These are phyloP conservation scores for Bothrops jararaca DNA, from an alignment of 2,113 vertebrate species.

Conservation along the genomic window DNA sequence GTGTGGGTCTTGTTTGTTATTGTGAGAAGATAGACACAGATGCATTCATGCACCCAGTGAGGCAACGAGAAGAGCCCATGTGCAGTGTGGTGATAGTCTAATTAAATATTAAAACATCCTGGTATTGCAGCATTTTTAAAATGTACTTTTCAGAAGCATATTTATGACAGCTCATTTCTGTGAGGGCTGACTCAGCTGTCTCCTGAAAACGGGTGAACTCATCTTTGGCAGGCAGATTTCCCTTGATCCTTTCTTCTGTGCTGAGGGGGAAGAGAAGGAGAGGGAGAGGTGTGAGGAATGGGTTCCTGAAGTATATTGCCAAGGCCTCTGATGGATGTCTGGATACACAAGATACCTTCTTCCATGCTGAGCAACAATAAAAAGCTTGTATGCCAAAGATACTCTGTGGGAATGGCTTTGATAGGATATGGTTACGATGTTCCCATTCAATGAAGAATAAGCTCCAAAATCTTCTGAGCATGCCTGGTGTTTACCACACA, in stretches of 20 bases:
- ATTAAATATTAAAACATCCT: constrained; percentile 22
- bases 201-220: constrained; percentile 23
- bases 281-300: background rate
- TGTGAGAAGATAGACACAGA: background rate
- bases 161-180: constrained; percentile 24
- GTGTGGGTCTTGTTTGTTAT: background rate
- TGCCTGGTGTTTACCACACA: background rate
- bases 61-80: background rate
- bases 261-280: background rate
- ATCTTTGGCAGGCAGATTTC: constrained; percentile 21
- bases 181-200: constrained; percentile 32
- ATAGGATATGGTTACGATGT: background rate
- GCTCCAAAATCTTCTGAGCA: background rate
- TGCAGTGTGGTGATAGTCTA: constrained; percentile 20
- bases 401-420: background rate
- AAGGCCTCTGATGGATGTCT: background rate
- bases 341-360: background rate
- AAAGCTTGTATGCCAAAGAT: background rate
- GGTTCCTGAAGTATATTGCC: background rate
- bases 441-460: background rate
- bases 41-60: background rate
- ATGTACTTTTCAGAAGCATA: constrained; percentile 27
- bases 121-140: constrained; percentile 19
- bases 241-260: background rate
- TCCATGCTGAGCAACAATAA: background rate